Evolutionary conservation across 2,888 invertebrate species (phyloP).

Genomic region (Nymphalis c-album): DNA sequence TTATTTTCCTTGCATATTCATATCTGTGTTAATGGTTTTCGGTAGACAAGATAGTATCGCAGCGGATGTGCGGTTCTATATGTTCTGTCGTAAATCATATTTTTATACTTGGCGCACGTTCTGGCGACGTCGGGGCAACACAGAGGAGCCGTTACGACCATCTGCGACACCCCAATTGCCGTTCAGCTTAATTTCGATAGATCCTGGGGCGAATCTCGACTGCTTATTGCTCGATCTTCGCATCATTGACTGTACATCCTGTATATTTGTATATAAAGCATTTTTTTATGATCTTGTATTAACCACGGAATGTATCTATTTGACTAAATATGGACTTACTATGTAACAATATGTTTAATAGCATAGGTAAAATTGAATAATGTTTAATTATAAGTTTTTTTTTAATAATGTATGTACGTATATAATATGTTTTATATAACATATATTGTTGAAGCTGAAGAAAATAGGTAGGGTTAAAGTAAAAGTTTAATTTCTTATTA

Average conservation of each 20-base stretch:
- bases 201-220: slow-evolving; percentile 67
- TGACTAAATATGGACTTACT: too few species aligned
- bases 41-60: slow-evolving; percentile 50
- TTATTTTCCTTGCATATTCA: slow-evolving; percentile 34
- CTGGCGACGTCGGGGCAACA: slow-evolving; percentile 49
- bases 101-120: slow-evolving; percentile 71
- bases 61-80: slow-evolving; percentile 61
- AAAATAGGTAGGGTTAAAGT: slow-evolving; percentile 29
- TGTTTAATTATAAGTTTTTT: too few species aligned
- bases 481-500: slow-evolving; percentile 54
- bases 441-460: background rate
- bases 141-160: slow-evolving; percentile 69
- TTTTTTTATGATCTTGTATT: background rate
- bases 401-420: too few species aligned
- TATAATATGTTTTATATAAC: too few species aligned
- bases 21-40: slow-evolving; percentile 54
- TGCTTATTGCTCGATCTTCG: slow-evolving; percentile 20
- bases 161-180: slow-evolving; percentile 75
- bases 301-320: background rate
- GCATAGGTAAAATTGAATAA: too few species aligned
- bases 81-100: slow-evolving; percentile 68
- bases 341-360: too few species aligned
- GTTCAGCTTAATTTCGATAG: slow-evolving; percentile 71
- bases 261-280: background rate
- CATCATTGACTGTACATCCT: background rate